Evolutionary conservation across 2,113 vertebrate genomes (phyloP), one percentile per base, ranked within the genome.

Genomic region (Etheostoma cragini): DNA sequence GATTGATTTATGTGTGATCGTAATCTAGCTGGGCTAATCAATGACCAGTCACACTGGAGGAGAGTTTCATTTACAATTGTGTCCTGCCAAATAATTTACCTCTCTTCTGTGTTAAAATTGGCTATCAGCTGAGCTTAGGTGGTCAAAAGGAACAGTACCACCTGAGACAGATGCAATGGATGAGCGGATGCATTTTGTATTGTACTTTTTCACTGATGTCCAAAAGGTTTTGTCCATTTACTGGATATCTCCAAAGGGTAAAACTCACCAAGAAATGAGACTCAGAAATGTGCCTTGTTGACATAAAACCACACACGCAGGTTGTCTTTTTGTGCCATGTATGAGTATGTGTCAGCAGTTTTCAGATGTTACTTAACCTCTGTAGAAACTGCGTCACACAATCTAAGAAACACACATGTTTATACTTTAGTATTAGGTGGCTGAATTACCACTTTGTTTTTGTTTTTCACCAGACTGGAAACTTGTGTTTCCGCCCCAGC

Each of bases 281-380:
- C 50, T 47, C 33, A 78, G 56, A 85, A 83, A 74, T 75, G 96
- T 96, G 97, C 97, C 95, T 97, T 96, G 92, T 90, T 94, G 89
- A 91, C 91, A 89, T 92, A 87, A 88, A 94, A 91, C 91, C 91
- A 77, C 49, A 62, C 30, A 56, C 24, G 53, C 16, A 19, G 0
- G 0, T 3, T 30, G 52, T 66, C 8, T 54, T 24, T 78, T 76
- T 62, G 56, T 80, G 69, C 54, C 70, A 68, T 46, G 22, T 54
- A 11, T 24, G 45, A 47, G 50, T 30, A 58, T 76, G 35, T 56
- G 38, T 49, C 15, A 13, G 46, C 57, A 22, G 5, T 60, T 68
- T 56, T 64, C 22, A 22, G 50, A 33, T 1, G 8, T 52, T 52
- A 30, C 10, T 35, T 22, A 21, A 58, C 30, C 15, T 58, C n/a